Base-by-base conservation (phyloP, 2,888 invertebrate genomes). In the Drosophila flavopinicola region DNA sequence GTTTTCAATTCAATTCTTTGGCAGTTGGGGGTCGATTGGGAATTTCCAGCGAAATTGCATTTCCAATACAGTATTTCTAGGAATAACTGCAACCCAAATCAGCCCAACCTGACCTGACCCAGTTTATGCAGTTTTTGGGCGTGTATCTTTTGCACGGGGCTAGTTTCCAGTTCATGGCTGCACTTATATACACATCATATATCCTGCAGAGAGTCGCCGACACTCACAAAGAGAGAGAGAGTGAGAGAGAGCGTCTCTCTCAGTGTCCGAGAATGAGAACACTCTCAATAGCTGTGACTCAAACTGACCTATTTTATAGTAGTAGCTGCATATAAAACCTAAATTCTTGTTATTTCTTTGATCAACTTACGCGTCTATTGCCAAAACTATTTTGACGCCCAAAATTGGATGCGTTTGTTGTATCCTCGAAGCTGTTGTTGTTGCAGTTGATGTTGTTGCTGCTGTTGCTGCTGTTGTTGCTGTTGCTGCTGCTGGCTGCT, bases 341-440 rank as follows among this genome's bases (percentile, higher is more conserved):
- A 32, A 15, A 9, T 17, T n/a, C 15, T 25, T 6, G 11, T 25
- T 35, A n/a, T n/a, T n/a, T n/a, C n/a, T 13, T 25, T 11, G 59
- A 33, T 27, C 10, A 35, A 88, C 91, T 91, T 85, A 91, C 91
- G 77, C 90, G 86, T 70, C 90, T 90, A 70, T 88, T 88, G 78
- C 90, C 90, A 78, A 90, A 88, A 80, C 90, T 91, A 78, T 91
- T 91, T 78, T 91, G 91, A 60, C 91, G 88, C 59, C 85, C 88
- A 72, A 91, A 80, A 66, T 82, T 77, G 37, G 49, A 47, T 10
- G 51, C 58, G 61, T 60, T 49, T 49, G 78, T 25, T 51, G 52
- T 42, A 5, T 78, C 90, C 71, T 90, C 90, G 60, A 80, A 80
- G 72, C 80, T 78, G 73, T 56, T 78, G 59, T 33, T 54, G 47